phyloP scores from a whole-genome alignment of 2,888 invertebrate genomes.

The Cinara cedri region DNA sequence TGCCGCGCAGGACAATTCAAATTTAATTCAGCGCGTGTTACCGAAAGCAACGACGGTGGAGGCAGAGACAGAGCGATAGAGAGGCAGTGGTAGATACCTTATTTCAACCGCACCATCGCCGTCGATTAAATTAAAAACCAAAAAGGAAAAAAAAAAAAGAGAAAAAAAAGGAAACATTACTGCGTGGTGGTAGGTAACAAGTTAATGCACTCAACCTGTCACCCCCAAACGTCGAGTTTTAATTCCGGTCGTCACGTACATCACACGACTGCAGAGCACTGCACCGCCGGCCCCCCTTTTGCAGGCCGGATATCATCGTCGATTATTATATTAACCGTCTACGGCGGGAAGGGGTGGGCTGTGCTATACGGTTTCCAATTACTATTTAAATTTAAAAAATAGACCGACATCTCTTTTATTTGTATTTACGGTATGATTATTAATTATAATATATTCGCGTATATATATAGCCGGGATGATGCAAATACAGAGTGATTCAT shows the following conservation, averaged over 20 bases:
- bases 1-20: too few species aligned
- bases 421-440: too few species aligned
- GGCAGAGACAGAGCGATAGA: too few species aligned
- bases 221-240: constrained; percentile 14
- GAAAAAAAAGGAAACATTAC: constrained; percentile 27
- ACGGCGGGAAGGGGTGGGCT: not conserved
- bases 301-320: constrained; percentile 1
- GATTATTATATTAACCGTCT: constrained; percentile 15
- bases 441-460: too few species aligned
- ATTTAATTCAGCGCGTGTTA: too few species aligned
- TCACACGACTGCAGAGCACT: not conserved
- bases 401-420: too few species aligned
- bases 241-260: constrained; percentile 33
- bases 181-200: constrained; percentile 6
- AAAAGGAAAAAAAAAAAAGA: not conserved
- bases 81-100: too few species aligned
- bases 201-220: constrained; percentile 54
- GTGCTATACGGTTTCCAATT: not conserved
- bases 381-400: not conserved
- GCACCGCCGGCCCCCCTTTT: not conserved
- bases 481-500: too few species aligned
- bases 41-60: too few species aligned
- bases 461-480: too few species aligned
- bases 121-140: constrained; percentile 32
- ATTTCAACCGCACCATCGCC: not conserved